Evolutionary conservation across 2,113 vertebrate species (phyloP).

Genomic region (Elaphurus davidianus): DNA sequence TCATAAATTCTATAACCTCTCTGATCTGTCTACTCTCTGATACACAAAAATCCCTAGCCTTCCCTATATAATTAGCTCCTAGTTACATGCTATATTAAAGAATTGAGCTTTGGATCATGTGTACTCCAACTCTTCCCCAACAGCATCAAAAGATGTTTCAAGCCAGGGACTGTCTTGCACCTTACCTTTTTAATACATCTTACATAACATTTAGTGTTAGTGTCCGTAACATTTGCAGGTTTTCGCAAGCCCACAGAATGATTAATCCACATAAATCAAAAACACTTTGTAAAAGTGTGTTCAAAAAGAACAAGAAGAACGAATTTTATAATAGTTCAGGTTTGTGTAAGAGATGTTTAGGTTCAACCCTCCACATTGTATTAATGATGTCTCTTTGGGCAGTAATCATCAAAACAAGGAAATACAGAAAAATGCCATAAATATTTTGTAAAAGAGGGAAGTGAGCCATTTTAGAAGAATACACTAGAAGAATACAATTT

Average conservation of each 20-base stretch:
- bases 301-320: not conserved
- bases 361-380: not conserved
- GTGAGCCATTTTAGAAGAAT: not conserved
- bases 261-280: not conserved
- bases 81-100: not conserved
- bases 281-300: not conserved
- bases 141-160: conserved; percentile 1
- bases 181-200: not conserved
- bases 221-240: not conserved
- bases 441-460: not conserved
- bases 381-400: not conserved
- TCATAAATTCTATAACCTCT: not conserved
- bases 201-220: not conserved
- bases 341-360: not conserved
- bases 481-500: not conserved
- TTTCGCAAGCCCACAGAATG: not conserved
- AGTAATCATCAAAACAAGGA: conserved; percentile 31
- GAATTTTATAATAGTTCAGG: not conserved
- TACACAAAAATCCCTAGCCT: not conserved
- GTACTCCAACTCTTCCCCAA: not conserved
- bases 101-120: not conserved
- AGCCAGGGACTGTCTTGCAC: not conserved
- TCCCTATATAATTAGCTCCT: not conserved
- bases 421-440: not conserved
- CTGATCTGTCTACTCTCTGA: not conserved